phyloP scores from a whole-genome alignment of 2,888 invertebrate genomes.

The Dynastes maya region DNA sequence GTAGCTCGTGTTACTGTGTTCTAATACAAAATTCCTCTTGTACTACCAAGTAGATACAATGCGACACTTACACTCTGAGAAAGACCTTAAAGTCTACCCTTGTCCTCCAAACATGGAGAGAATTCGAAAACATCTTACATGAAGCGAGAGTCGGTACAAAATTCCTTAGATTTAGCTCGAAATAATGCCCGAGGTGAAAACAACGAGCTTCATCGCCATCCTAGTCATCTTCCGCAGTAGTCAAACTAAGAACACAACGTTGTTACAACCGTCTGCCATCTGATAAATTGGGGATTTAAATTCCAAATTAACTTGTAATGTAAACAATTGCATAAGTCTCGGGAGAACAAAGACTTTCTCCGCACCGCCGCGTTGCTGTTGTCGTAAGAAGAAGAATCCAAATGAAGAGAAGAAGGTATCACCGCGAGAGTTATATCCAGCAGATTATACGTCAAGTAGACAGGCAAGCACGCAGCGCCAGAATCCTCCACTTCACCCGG shows the following conservation, averaged over 20 bases:
- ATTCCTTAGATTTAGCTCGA: not conserved
- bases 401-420: constrained; percentile 63
- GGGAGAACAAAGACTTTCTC: constrained; percentile 64
- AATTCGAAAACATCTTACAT: not conserved
- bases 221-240: constrained; percentile 10
- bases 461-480: constrained; percentile 53
- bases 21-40: too few relatives aligned
- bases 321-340: constrained; percentile 71
- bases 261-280: constrained; percentile 61
- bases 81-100: not conserved
- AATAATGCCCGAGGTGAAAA: constrained; percentile 46
- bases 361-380: constrained; percentile 16
- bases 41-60: too few relatives aligned
- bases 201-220: constrained; percentile 8
- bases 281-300: constrained; percentile 70
- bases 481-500: constrained; percentile 13
- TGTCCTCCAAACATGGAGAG: not conserved
- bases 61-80: not conserved
- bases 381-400: constrained; percentile 62
- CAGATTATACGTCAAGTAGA: constrained; percentile 68
- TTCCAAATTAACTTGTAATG: constrained; percentile 71
- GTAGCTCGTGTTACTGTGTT: too few relatives aligned
- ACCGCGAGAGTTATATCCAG: constrained; percentile 65
- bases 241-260: constrained; percentile 53
- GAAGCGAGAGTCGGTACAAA: not conserved